Base-by-base conservation (phyloP, 2,113 vertebrate species). In the Phaethon lepturus region DNA sequence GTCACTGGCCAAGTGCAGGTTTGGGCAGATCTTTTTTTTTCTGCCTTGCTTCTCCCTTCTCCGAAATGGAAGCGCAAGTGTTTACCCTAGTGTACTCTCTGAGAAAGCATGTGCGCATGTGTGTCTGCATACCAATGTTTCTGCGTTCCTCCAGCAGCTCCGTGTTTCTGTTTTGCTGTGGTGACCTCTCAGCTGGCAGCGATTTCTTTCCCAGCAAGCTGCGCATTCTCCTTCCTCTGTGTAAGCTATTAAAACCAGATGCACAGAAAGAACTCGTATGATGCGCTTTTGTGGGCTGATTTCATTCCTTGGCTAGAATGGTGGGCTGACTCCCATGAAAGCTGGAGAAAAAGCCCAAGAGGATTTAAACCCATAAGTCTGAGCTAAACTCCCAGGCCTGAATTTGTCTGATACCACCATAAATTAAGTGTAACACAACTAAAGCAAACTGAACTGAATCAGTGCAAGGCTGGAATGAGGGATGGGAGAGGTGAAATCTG, bases 151-250 rank as follows among this genome's bases (percentile, higher is more conserved):
- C 83, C 35, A 45, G 89, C 82, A 85, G 78, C 69, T 60, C 78
- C 8, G 0, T 77, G 95, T 77, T 72, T 84, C 63, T 95, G 38
- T 62, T 84, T 83, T 86, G 69, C 91, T 68, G 79, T 35, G 66
- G 13, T 94, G 90, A 88, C 87, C 87, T 89, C 87, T 31, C 7
- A 5, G 92, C 88, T 95, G 92, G 94, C 94, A 64, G 90, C 0
- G 10, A 25, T 74, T 95, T 91, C 76, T 91, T 81, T 96, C 93
- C 88, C 94, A 95, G 92, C 62, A 11, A 86, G 17, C 72, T 88
- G 92, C 78, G n/a, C 85, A 17, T 90, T 93, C 88, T 45, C 91
- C 72, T 74, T 56, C 71, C 86, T 68, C 62, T 11, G 1, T 80
- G 94, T 60, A 23, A 60, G 45, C 44, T 42, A 26, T 87, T 56